Percentiles rank a stretch among this genome's conserved stretches.
phyloP scores from a whole-genome alignment of 2,888 invertebrate species.

The Sisyra terminalis region DNA sequence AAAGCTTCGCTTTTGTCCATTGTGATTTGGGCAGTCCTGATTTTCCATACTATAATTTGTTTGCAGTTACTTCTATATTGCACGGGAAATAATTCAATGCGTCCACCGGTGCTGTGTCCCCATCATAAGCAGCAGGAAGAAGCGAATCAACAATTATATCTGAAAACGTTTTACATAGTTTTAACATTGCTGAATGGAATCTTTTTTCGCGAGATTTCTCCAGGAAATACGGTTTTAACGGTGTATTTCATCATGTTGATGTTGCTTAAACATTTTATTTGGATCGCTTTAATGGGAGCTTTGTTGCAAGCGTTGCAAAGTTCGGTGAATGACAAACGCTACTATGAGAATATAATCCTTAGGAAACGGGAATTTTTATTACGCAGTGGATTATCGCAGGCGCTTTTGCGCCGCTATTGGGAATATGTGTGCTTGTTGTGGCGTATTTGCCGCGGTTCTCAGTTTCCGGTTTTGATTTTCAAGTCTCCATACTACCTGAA shows the following conservation, averaged over 20 bases:
- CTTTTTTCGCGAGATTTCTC: not conserved
- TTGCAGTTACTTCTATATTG: not conserved
- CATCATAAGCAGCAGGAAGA: not conserved
- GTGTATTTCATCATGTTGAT: not conserved
- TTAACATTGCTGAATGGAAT: not conserved
- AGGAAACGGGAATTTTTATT: not conserved
- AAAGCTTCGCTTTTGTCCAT: too few species aligned
- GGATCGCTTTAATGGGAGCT: conserved; percentile 9
- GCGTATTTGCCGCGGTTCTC: conserved; percentile 10
- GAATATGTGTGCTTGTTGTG: conserved; percentile 12
- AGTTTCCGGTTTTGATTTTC: conserved; percentile 12
- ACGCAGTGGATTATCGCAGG: conserved; percentile 2
- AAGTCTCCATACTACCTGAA: conserved; percentile 16
- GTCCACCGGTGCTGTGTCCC: not conserved
- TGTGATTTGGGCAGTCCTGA: too few species aligned
- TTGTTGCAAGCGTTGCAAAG: conserved; percentile 9
- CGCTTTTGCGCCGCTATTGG: not conserved
- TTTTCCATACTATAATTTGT: not conserved
- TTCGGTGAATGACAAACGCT: conserved; percentile 3
- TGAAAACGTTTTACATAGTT: not conserved
- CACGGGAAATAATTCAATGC: not conserved
- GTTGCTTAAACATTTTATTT: conserved; percentile 7
- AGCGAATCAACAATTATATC: not conserved
- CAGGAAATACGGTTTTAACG: not conserved
- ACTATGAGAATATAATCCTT: conserved; percentile 8